Conservation (phyloP, 1,140 invertebrate species). For the Platorchestia sp. region DNA sequence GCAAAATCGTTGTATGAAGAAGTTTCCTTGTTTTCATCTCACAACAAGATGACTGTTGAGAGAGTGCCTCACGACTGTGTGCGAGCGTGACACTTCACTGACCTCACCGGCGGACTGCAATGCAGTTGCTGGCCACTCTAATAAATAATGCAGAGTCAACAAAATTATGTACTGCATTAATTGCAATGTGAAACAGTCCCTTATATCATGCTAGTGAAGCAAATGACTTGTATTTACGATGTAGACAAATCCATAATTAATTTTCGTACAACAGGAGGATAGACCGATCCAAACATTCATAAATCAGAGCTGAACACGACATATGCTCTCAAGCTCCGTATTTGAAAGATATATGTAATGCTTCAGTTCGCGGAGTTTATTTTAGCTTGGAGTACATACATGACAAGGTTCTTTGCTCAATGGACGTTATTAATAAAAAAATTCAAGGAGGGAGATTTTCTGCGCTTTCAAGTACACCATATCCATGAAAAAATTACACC, state of each 20-base stretch:
- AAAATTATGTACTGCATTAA: not conserved
- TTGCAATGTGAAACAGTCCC: not conserved
- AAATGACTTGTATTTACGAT: not conserved
- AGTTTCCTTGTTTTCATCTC: not conserved
- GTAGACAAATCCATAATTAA: not conserved
- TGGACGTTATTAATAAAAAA: too few relatives aligned
- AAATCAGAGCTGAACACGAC: not conserved
- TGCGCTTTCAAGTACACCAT: too few relatives aligned
- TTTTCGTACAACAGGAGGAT: not conserved
- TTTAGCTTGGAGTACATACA: too few relatives aligned
- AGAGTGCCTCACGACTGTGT: not conserved
- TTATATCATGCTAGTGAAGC: not conserved
- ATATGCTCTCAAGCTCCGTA: not conserved
- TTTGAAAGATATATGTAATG: not conserved
- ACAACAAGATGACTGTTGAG: not conserved
- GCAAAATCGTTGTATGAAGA: not conserved
- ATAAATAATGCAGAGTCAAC: not conserved
- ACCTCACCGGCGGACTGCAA: not conserved
- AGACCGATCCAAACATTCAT: not conserved
- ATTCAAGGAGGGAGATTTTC: too few relatives aligned
- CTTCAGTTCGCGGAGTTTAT: too few relatives aligned
- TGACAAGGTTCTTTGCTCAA: too few relatives aligned
- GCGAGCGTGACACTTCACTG: not conserved
- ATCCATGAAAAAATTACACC: too few relatives aligned
- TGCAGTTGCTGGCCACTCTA: not conserved